Conservation (phyloP, 1,140 invertebrate species). For the Drosophila navojoa region DNA sequence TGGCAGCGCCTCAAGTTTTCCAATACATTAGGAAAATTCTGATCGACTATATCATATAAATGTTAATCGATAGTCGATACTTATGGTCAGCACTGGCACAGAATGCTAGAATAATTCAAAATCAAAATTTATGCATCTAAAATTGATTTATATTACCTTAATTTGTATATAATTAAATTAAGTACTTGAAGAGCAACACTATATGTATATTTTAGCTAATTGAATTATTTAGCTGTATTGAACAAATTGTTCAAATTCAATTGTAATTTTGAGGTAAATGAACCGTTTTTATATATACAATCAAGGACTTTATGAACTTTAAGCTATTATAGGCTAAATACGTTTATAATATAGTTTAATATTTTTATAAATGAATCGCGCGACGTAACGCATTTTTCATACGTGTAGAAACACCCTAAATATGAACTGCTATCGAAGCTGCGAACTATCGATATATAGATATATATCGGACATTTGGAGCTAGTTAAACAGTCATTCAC, state of each 20-base stretch:
- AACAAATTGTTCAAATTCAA: too few species aligned
- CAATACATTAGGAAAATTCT: conserved; percentile 28
- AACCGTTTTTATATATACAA: too few species aligned
- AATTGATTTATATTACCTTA: neutral
- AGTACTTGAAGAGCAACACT: too few species aligned
- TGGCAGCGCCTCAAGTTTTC: conserved; percentile 44
- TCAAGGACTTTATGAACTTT: too few species aligned
- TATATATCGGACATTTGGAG: neutral
- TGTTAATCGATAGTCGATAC: neutral
- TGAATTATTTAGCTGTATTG: too few species aligned
- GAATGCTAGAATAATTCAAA: neutral
- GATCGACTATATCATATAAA: conserved; percentile 22
- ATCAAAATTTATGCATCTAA: neutral
- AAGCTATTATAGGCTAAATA: too few species aligned
- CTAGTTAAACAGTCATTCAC: conserved; percentile 14
- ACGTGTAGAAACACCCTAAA: neutral
- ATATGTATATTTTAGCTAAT: too few species aligned
- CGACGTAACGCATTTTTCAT: neutral
- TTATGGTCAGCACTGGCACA: neutral
- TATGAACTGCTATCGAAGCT: neutral
- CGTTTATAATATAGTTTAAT: too few species aligned
- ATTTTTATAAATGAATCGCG: neutral
- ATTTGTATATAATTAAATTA: neutral
- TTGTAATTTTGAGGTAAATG: too few species aligned
- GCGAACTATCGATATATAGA: conserved; percentile 12